Evolutionary conservation across 2,797 vertebrate species (phyloP).

Genomic region (Jordanella pulchra): DNA sequence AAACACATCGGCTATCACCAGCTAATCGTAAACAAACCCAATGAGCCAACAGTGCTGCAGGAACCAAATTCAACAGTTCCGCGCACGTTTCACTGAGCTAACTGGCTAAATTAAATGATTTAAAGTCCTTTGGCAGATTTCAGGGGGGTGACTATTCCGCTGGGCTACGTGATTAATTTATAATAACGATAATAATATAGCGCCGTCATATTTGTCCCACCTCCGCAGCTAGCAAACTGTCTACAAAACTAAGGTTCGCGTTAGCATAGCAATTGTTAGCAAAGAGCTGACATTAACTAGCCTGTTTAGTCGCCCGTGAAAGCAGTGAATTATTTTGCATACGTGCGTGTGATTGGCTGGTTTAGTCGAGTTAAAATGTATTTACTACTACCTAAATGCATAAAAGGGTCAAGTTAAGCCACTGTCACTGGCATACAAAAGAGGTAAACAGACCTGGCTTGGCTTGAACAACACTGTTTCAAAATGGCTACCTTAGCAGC

Average conservation of each 20-base stretch:
- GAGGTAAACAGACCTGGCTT: conserved; percentile 79
- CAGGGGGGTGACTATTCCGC: not conserved
- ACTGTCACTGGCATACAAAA: conserved; percentile 57
- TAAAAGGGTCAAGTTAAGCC: conserved; percentile 17
- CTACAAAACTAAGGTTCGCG: conserved; percentile 45
- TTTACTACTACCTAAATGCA: not conserved
- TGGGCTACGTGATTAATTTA: too few relatives aligned
- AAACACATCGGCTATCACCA: not conserved
- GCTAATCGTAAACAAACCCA: conserved; percentile 1
- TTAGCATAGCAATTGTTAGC: conserved; percentile 70
- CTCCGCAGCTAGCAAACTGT: conserved; percentile 39
- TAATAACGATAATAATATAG: not conserved
- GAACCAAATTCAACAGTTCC: conserved; percentile 24
- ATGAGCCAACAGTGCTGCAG: conserved; percentile 25
- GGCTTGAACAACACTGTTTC: conserved; percentile 78
- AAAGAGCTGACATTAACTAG: conserved; percentile 54
- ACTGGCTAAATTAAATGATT: conserved; percentile 14
- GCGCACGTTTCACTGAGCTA: conserved; percentile 49
- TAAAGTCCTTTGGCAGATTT: not conserved
- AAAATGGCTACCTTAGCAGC: conserved; percentile 82
- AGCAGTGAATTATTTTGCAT: conserved; percentile 11
- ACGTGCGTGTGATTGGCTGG: not conserved
- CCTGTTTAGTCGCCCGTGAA: conserved; percentile 37
- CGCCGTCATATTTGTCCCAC: conserved; percentile 4
- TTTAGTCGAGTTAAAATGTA: conserved; percentile 6